Evolutionary conservation across 1,140 invertebrate species (phyloP).

Genomic region (Megalonaias nervosa): DNA sequence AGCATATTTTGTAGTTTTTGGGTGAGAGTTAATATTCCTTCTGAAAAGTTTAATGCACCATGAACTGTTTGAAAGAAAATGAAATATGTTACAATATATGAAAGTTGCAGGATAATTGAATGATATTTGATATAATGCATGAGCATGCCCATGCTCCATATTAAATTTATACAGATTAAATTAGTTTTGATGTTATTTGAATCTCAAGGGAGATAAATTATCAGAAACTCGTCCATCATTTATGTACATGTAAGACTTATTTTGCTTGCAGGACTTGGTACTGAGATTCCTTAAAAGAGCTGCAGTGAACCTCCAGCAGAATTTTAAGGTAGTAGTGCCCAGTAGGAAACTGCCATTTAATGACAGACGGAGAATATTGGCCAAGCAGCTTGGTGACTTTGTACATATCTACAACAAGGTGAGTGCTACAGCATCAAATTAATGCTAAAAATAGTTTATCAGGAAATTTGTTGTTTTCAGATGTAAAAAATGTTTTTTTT

Average conservation of each 20-base stretch:
- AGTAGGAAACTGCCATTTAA: constrained; percentile 85
- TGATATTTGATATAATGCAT: too few species aligned
- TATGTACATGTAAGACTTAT: not conserved
- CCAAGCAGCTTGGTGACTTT: constrained; percentile 94
- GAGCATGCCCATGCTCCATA: too few species aligned
- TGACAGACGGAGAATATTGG: constrained; percentile 88
- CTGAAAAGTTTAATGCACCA: too few species aligned
- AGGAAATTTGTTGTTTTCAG: not conserved
- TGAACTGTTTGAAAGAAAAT: too few species aligned
- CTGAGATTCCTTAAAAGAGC: constrained; percentile 85
- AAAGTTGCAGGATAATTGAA: too few species aligned
- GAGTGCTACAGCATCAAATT: constrained; percentile 25
- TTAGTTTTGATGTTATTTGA: too few species aligned
- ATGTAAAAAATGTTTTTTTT: not conserved
- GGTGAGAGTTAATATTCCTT: too few species aligned
- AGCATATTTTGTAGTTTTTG: too few species aligned
- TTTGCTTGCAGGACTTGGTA: constrained; percentile 77
- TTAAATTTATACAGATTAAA: too few species aligned
- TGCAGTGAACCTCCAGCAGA: constrained; percentile 82
- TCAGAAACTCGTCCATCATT: too few species aligned
- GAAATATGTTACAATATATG: too few species aligned
- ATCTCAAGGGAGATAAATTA: too few species aligned
- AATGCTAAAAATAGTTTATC: constrained; percentile 1
- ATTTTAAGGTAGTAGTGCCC: constrained; percentile 81
- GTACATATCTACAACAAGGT: constrained; percentile 89